phyloP scores from a whole-genome alignment of 2,113 vertebrate genomes.

The Colistium nudipinnis region DNA sequence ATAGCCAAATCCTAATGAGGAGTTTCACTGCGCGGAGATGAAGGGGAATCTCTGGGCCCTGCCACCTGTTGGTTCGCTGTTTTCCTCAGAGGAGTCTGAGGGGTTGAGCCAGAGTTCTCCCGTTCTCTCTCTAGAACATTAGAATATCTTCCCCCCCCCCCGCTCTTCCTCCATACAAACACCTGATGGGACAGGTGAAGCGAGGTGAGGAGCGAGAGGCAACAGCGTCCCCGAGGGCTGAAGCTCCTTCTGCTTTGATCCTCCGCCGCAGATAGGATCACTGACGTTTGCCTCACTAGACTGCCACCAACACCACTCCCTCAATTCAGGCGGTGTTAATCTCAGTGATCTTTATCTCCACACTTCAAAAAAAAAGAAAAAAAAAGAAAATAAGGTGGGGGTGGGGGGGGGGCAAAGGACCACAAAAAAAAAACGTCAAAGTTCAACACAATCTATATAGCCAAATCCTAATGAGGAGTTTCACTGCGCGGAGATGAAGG shows the following conservation, averaged over 20 bases:
- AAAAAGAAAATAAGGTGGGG: too few relatives aligned
- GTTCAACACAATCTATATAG: constrained; percentile 46
- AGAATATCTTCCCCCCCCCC: background rate
- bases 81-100: constrained; percentile 41
- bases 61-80: constrained; percentile 65
- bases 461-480: constrained; percentile 64
- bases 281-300: constrained; percentile 46
- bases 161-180: background rate
- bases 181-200: constrained; percentile 57
- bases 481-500: constrained; percentile 44
- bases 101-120: constrained; percentile 61
- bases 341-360: constrained; percentile 76
- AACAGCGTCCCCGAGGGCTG: constrained; percentile 61
- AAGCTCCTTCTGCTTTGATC: constrained; percentile 76
- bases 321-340: constrained; percentile 69
- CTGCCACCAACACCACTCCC: constrained; percentile 25
- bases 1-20: constrained; percentile 60
- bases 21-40: constrained; percentile 52
- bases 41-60: constrained; percentile 36
- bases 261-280: constrained; percentile 76
- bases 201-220: constrained; percentile 45
- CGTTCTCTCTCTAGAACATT: background rate
- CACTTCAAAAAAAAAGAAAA: constrained; percentile 54
- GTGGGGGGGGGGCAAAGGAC: constrained; percentile 18
- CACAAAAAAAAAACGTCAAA: constrained; percentile 39